A percentile compares a stretch with the other conserved stretches of the same genome.
These are phyloP conservation scores for Parauchenoglanis punctatus DNA, from an alignment of 2,797 vertebrate species.

Conservation along the genomic window DNA sequence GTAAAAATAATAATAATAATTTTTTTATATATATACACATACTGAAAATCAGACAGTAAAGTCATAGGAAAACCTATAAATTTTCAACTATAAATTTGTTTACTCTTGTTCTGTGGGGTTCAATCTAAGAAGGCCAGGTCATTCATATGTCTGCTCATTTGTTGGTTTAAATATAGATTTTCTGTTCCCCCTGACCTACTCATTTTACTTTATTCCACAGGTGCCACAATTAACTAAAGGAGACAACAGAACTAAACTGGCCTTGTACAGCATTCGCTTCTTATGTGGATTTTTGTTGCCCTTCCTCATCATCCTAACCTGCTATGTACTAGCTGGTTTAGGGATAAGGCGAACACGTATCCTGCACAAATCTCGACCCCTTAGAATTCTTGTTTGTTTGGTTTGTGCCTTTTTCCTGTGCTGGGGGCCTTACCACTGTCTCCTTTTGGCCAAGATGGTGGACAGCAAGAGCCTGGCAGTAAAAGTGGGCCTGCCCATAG, in stretches of 20 bases:
- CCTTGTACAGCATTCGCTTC: slow-evolving; percentile 73
- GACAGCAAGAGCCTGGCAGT: slow-evolving; percentile 63
- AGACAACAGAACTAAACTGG: slow-evolving; percentile 44
- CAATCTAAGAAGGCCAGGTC: neutral
- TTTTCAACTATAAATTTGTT: neutral
- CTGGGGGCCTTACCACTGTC: slow-evolving; percentile 79
- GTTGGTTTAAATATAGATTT: neutral
- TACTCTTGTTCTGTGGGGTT: neutral
- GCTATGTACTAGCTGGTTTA: slow-evolving; percentile 68
- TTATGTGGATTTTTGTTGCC: slow-evolving; percentile 74
- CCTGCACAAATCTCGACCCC: slow-evolving; percentile 65
- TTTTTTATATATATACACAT: neutral
- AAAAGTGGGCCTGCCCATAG: slow-evolving; percentile 67
- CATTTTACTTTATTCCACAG: slow-evolving; percentile 35
- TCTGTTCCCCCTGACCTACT: neutral
- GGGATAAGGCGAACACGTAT: slow-evolving; percentile 70
- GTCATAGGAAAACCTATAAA: neutral
- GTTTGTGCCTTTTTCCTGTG: slow-evolving; percentile 76
- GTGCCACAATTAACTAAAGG: slow-evolving; percentile 44
- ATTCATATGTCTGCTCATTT: neutral
- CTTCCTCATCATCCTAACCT: slow-evolving; percentile 73
- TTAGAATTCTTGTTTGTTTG: slow-evolving; percentile 69
- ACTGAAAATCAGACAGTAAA: neutral
- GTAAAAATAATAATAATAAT: neutral
- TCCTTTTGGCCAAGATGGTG: slow-evolving; percentile 74